phyloP scores from a whole-genome alignment of 2,113 vertebrate species.

The Physeter macrocephalus region DNA sequence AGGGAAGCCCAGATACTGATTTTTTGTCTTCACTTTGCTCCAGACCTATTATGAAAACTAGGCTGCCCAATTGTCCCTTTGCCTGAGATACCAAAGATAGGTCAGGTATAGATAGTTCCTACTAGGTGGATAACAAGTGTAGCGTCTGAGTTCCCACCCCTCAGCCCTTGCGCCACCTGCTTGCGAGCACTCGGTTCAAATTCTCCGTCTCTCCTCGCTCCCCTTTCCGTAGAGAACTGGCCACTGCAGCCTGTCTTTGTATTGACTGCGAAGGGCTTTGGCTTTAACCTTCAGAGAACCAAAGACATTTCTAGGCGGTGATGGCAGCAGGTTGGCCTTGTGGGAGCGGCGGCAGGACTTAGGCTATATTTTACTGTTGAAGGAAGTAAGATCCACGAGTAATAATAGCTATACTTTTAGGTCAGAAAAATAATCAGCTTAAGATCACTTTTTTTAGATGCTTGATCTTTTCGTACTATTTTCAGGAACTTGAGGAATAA shows the following conservation, averaged over 20 bases:
- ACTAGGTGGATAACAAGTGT: neutral
- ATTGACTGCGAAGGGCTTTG: neutral
- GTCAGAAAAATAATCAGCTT: neutral
- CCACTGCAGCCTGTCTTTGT: neutral
- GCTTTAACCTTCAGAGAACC: neutral
- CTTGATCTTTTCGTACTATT: neutral
- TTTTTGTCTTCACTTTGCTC: neutral
- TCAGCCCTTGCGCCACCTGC: neutral
- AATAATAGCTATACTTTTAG: neutral
- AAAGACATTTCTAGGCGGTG: neutral
- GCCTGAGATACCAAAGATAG: neutral
- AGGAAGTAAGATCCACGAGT: neutral
- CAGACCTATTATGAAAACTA: neutral
- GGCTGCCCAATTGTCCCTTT: neutral
- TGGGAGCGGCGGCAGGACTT: neutral
- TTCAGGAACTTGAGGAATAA: neutral
- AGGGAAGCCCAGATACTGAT: too few species aligned
- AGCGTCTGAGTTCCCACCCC: neutral
- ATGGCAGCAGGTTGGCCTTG: neutral
- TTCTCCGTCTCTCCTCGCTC: neutral
- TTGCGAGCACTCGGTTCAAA: neutral
- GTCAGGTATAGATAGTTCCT: neutral
- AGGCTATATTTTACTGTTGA: neutral
- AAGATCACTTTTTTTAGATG: neutral
- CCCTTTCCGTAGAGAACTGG: neutral